Conservation (phyloP, 2,888 invertebrate genomes). For the Acronicta alni region DNA sequence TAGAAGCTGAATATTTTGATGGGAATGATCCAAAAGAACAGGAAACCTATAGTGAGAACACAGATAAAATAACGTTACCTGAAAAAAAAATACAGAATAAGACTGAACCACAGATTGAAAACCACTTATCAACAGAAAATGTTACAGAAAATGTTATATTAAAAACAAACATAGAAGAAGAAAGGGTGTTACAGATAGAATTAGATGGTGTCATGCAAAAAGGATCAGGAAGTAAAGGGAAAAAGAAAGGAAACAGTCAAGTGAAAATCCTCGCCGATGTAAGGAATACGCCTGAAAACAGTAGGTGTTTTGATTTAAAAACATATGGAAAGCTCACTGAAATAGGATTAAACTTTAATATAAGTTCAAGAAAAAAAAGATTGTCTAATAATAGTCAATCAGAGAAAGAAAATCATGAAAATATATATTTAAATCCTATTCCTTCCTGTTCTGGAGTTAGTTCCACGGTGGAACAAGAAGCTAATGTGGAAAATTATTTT, state of each 20-base stretch:
- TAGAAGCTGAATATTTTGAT: constrained; percentile 17
- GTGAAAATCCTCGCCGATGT: constrained; percentile 1
- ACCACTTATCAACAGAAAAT: neutral
- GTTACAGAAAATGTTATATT: neutral
- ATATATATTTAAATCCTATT: constrained; percentile 15
- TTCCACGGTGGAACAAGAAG: constrained; percentile 1
- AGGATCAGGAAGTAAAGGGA: too few relatives aligned
- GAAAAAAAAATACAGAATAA: neutral
- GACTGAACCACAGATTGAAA: constrained; percentile 1
- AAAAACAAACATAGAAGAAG: neutral
- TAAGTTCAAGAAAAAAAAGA: neutral
- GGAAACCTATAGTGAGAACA: neutral
- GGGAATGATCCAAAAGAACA: constrained; percentile 11
- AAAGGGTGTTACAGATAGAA: neutral
- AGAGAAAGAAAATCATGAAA: neutral
- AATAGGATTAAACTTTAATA: constrained; percentile 1
- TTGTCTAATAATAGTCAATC: neutral
- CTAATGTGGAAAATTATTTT: neutral
- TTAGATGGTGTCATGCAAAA: constrained; percentile 1
- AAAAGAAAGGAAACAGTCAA: neutral
- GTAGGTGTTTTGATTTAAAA: constrained; percentile 4
- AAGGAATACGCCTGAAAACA: constrained; percentile 5
- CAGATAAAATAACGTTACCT: too few relatives aligned
- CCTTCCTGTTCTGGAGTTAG: constrained; percentile 2
- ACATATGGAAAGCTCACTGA: constrained; percentile 3